Conservation (phyloP, 1,140 invertebrate species). For the Brachionus koreanus region DNA sequence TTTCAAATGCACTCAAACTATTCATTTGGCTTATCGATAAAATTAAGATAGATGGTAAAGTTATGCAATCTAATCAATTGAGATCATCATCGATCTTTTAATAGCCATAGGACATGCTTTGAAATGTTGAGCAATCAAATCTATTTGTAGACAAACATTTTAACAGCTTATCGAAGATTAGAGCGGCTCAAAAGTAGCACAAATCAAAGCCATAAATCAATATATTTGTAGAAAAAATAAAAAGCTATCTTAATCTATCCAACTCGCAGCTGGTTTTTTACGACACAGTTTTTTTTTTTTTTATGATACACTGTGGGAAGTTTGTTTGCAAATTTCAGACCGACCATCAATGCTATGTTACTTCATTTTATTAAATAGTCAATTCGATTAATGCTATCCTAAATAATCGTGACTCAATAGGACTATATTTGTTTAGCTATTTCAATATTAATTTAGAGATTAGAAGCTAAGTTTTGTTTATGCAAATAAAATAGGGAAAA, state of each 20-base stretch:
- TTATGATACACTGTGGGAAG: not conserved
- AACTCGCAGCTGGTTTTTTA: constrained; percentile 18
- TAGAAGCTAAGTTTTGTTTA: not conserved
- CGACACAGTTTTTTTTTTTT: not conserved
- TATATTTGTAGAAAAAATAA: not conserved
- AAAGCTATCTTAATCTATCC: not conserved
- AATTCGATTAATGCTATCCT: not conserved
- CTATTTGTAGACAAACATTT: not conserved
- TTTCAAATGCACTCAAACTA: not conserved
- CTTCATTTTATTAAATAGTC: not conserved
- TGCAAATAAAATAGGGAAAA: no score
- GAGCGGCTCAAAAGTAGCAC: not conserved
- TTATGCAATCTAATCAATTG: not conserved
- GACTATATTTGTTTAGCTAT: not conserved
- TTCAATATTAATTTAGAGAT: constrained; percentile 41
- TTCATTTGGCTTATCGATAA: not conserved
- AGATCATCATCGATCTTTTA: not conserved
- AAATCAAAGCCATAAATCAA: constrained; percentile 7
- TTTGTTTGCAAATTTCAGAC: not conserved
- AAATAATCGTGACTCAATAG: not conserved
- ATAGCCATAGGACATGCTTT: not conserved
- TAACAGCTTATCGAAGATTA: constrained; percentile 39
- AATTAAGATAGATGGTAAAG: not conserved
- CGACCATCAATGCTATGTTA: not conserved
- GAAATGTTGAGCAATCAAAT: not conserved